phyloP scores from a whole-genome alignment of 2,113 vertebrate species.

The Thalassarche chlororhynchos region DNA sequence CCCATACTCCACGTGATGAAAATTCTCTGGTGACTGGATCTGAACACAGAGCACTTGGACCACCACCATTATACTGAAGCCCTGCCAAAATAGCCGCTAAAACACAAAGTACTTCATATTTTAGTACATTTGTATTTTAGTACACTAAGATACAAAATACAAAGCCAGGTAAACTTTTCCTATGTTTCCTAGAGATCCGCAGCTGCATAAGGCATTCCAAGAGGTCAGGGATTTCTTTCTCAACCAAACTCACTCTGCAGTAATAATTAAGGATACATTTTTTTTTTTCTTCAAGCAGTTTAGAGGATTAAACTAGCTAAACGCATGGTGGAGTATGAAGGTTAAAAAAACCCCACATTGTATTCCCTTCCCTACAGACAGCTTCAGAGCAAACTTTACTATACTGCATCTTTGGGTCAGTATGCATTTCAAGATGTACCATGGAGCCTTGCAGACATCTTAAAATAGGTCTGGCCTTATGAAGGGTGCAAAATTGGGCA shows the following conservation, averaged over 20 bases:
- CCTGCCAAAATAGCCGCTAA: not conserved
- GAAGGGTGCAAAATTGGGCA: not conserved
- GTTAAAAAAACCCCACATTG: not conserved
- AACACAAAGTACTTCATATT: not conserved
- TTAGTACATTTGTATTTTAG: not conserved
- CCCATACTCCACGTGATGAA: not conserved
- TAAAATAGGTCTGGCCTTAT: not conserved
- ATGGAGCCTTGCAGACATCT: not conserved
- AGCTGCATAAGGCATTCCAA: conserved; percentile 5
- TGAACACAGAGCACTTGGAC: not conserved
- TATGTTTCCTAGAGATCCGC: not conserved
- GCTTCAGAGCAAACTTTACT: not conserved
- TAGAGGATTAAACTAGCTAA: not conserved
- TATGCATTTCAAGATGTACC: not conserved
- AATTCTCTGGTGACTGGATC: not conserved
- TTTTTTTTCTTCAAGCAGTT: not conserved
- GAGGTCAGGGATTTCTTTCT: not conserved
- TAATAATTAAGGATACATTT: not conserved
- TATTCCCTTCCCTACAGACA: not conserved
- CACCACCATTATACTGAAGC: not conserved
- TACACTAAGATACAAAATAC: not conserved
- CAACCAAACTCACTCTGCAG: not conserved
- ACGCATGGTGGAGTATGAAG: not conserved
- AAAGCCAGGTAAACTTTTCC: not conserved
- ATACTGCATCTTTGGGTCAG: not conserved